Conservation (phyloP, 2,888 invertebrate genomes). For the Empis livida region DNA sequence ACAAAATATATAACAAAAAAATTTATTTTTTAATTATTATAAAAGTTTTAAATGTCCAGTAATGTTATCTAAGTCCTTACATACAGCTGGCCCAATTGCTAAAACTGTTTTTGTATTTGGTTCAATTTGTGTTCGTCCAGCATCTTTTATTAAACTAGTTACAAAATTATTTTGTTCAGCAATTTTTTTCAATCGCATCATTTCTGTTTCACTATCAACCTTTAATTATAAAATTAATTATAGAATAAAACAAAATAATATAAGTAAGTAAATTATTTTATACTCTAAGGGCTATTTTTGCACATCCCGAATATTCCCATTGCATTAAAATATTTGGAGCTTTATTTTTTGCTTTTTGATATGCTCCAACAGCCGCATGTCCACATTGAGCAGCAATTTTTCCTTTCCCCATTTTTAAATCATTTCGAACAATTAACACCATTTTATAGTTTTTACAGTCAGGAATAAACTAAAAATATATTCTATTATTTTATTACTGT, state of each 20-base stretch:
- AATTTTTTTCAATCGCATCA: constrained; percentile 52
- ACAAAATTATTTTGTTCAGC: constrained; percentile 59
- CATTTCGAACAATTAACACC: constrained; percentile 75
- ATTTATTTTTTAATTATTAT: constrained; percentile 38
- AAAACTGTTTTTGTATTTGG: constrained; percentile 81
- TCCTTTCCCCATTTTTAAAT: constrained; percentile 89
- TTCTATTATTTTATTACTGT: neutral
- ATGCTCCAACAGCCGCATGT: constrained; percentile 83
- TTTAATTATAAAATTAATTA: too few species aligned
- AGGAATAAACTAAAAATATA: constrained; percentile 19
- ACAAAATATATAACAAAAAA: neutral
- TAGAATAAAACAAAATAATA: too few species aligned
- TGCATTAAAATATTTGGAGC: constrained; percentile 45
- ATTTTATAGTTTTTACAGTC: constrained; percentile 56
- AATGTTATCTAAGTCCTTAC: constrained; percentile 60
- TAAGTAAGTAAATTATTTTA: too few species aligned
- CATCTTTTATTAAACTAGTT: constrained; percentile 69
- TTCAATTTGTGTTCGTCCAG: constrained; percentile 86
- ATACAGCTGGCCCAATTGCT: constrained; percentile 84
- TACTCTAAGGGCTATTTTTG: constrained; percentile 75
- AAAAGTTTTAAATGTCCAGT: constrained; percentile 80
- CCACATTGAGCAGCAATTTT: constrained; percentile 89
- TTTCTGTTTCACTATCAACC: constrained; percentile 59
- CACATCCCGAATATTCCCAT: constrained; percentile 61
- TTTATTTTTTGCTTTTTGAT: constrained; percentile 50